Evolutionary conservation across 2,888 invertebrate species (phyloP), one percentile per base, ranked within the genome.

Genomic region (Keiferia lycopersicella): DNA sequence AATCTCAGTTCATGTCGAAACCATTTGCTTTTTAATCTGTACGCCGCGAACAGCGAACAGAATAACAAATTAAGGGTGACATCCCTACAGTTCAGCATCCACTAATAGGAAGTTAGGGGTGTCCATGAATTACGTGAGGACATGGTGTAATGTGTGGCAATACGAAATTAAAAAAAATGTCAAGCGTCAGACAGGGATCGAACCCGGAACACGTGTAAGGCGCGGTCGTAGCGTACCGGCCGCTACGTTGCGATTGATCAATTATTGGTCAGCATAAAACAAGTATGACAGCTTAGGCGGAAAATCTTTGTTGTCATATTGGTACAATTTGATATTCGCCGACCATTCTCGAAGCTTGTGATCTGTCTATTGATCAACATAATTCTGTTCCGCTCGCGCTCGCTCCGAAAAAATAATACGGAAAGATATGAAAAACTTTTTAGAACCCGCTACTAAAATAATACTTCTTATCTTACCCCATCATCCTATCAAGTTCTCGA

Each of bases 51-150:
- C 51, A 61, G 58, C 64, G 58, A 39, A 64, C 59, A 56, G 53
- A 63, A 65, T 65, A 48, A 67, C 68, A 73, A 71, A 69, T 73
- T 68, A 68, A 68, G 72, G 68, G 69, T 69, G 73, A 69, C 72
- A 65, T 62, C 67, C 65, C 65, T 72, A 67, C 34, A 34, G 34
- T 53, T 67, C 34, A 34, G 16, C 22, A 12, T 22, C 56, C 34
- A 7, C n/a, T 16, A 56, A 34, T 26, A 34, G 34, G 26, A 34
- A 34, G 10, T 34, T 34, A 34, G 34, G 10, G 34, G 34, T 34
- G 34, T 34, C 34, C 10, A 10, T 34, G 34, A 34, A 34, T 34
- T 34, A 34, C 34, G 45, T 53, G 51, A 20, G 8, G 20, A 22
- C 20, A 22, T 11, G 12, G 20, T 22, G 26, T 22, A 11, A 20